A percentile compares a stretch with the other conserved stretches of the same genome.
phyloP scores from a whole-genome alignment of 2,113 vertebrate species.

The Apodemus speciosus region DNA sequence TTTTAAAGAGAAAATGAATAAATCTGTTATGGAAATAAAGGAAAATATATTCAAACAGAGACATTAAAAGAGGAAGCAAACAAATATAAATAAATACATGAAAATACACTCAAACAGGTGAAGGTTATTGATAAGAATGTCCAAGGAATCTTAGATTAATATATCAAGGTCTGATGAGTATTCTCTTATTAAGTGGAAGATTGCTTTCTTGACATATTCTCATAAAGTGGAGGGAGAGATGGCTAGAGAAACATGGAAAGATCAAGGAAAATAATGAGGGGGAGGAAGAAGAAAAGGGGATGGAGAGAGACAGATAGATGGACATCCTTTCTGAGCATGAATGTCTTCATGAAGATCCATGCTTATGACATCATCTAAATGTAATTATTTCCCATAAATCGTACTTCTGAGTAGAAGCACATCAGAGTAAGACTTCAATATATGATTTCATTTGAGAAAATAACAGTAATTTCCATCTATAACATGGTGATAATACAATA shows the following conservation, averaged over 20 bases:
- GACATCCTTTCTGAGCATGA: not conserved
- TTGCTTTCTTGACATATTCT: not conserved
- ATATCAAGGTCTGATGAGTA: not conserved
- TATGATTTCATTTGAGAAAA: not conserved
- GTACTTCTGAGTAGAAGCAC: not conserved
- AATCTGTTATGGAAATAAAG: too few relatives aligned
- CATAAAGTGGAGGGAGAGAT: fast-evolving
- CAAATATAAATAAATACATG: too few relatives aligned
- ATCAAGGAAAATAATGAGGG: not conserved
- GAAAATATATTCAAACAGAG: too few relatives aligned
- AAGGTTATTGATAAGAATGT: too few relatives aligned
- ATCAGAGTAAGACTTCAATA: not conserved
- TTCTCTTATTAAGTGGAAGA: not conserved
- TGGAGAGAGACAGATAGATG: not conserved
- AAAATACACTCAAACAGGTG: too few relatives aligned
- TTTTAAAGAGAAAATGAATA: too few relatives aligned
- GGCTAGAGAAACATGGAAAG: not conserved
- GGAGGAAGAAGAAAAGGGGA: not conserved
- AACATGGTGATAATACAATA: not conserved
- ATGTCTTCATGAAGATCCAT: not conserved
- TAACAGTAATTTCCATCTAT: not conserved
- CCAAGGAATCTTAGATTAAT: not conserved
- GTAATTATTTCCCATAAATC: not conserved
- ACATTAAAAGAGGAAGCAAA: too few relatives aligned
- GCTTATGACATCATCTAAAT: not conserved